Percentiles rank a stretch among this genome's conserved stretches.
Evolutionary conservation across 2,888 invertebrate genomes (phyloP).

Genomic region (Parapristionchus giblindavisi): DNA sequence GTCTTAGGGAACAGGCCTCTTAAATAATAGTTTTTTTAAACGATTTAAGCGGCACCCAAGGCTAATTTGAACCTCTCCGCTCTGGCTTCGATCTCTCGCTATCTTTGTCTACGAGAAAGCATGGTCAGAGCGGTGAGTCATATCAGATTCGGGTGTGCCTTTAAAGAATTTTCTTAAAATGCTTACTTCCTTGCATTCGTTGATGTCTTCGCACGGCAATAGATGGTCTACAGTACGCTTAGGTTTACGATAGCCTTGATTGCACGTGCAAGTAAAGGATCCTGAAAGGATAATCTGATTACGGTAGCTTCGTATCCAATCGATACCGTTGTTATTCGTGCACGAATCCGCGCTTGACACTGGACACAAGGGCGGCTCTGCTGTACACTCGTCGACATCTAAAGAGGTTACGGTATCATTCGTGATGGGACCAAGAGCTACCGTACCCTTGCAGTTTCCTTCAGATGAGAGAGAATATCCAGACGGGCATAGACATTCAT

Average conservation of each 20-base stretch:
- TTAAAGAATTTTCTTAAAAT: too few relatives aligned
- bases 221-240: slow-evolving; percentile 28
- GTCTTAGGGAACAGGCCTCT: too few relatives aligned
- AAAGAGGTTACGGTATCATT: neutral
- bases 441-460: slow-evolving; percentile 21
- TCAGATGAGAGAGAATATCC: slow-evolving; percentile 8
- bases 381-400: slow-evolving; percentile 37
- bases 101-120: too few relatives aligned
- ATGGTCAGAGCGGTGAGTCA: too few relatives aligned
- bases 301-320: neutral
- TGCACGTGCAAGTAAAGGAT: slow-evolving; percentile 33
- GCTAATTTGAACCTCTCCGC: too few relatives aligned
- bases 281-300: slow-evolving; percentile 8
- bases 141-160: too few relatives aligned
- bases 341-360: slow-evolving; percentile 33
- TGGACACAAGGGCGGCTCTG: slow-evolving; percentile 32
- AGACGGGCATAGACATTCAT: neutral
- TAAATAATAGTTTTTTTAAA: too few relatives aligned
- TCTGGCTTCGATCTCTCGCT: too few relatives aligned
- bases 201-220: neutral
- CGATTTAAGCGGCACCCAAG: too few relatives aligned
- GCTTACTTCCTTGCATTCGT: slow-evolving; percentile 15
- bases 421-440: neutral
- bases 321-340: slow-evolving; percentile 36
- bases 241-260: slow-evolving; percentile 37